Conservation (phyloP, 2,888 invertebrate genomes). For the Timandra comae region DNA sequence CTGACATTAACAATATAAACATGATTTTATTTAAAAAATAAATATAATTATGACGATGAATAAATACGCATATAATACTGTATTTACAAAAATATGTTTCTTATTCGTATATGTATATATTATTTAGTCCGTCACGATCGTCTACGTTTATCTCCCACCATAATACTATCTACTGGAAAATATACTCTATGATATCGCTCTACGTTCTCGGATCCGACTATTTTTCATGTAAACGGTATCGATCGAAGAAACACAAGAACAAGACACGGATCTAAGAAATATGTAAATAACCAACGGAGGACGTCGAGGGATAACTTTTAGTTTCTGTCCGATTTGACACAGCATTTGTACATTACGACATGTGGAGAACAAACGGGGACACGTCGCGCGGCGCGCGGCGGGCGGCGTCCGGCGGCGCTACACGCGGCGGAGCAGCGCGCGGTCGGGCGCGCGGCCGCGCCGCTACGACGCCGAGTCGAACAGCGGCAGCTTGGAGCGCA, state of each 20-base stretch:
- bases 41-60: conserved; percentile 31
- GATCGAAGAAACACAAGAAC: too few relatives aligned
- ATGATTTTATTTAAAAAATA: conserved; percentile 36
- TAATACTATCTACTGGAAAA: too few relatives aligned
- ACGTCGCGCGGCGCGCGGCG: conserved; percentile 4
- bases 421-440: neutral
- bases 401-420: conserved; percentile 3
- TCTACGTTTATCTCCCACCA: too few relatives aligned
- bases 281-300: conserved; percentile 2
- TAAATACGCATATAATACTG: conserved; percentile 47
- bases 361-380: conserved; percentile 16
- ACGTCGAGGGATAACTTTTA: conserved; percentile 18
- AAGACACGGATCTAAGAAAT: conserved; percentile 13
- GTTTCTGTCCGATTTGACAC: conserved; percentile 48
- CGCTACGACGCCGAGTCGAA: conserved; percentile 81
- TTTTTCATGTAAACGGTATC: too few relatives aligned
- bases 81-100: conserved; percentile 60
- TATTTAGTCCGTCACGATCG: too few relatives aligned
- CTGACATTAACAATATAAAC: conserved; percentile 41
- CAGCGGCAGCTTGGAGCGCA: conserved; percentile 88
- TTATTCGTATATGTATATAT: conserved; percentile 21
- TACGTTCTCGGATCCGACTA: too few relatives aligned
- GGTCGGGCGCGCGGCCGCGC: conserved; percentile 7
- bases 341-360: conserved; percentile 52
- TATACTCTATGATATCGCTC: too few relatives aligned